Percentiles rank a stretch among this genome's conserved stretches.
phyloP scores from a whole-genome alignment of 92 coral and sea anemone genomes.

The Scolanthus callimorphus region DNA sequence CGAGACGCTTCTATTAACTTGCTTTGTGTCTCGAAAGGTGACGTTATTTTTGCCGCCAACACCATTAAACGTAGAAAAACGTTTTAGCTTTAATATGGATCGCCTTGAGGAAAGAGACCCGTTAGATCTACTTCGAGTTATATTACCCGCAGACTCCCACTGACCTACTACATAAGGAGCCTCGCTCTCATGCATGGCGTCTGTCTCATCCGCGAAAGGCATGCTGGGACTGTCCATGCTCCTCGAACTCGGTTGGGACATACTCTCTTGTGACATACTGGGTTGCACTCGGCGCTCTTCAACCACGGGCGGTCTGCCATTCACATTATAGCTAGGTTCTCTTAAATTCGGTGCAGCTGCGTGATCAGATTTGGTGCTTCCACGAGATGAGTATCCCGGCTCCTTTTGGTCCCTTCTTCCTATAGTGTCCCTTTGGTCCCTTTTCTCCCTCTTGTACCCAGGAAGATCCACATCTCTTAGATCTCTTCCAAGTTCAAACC shows the following conservation, averaged over 20 bases:
- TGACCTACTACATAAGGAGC: conserved; percentile 90
- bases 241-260: conserved; percentile 4
- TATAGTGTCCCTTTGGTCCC: neutral
- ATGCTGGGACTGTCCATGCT: conserved; percentile 4
- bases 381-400: neutral
- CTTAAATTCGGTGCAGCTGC: neutral
- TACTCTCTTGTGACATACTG: neutral
- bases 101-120: neutral
- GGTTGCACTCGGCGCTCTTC: neutral
- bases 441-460: no score
- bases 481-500: neutral
- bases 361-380: neutral
- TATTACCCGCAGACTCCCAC: conserved; percentile 9
- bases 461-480: neutral
- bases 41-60: neutral
- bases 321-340: neutral
- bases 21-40: neutral
- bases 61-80: neutral
- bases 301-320: neutral
- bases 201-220: conserved; percentile 22
- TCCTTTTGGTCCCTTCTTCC: neutral
- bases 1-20: conserved; percentile 1
- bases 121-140: no score
- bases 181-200: conserved; percentile 38
- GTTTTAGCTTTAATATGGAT: neutral